A percentile compares a stretch with the other conserved stretches of the same genome.
phyloP scores from a whole-genome alignment of 2,113 vertebrate genomes.

The Stomatorhinus ivindoensis region DNA sequence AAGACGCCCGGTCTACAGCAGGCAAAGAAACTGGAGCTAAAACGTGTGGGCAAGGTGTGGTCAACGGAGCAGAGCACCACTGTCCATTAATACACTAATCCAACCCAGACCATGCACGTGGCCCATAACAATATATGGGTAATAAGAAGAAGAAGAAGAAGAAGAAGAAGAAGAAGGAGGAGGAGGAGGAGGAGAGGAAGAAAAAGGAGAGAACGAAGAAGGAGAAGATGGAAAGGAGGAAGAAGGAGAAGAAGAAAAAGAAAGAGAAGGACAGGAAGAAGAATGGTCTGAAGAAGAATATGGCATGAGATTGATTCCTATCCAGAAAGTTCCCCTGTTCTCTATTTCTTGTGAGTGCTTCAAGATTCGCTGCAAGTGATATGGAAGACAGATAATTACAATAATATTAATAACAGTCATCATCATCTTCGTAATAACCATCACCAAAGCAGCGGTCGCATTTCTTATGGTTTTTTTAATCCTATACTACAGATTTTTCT shows the following conservation, averaged over 20 bases:
- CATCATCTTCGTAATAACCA: not conserved
- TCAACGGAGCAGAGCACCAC: not conserved
- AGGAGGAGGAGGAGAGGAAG: too few relatives aligned
- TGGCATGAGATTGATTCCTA: not conserved
- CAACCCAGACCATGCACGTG: not conserved
- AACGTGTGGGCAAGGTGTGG: not conserved
- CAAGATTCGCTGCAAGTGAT: not conserved
- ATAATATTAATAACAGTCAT: not conserved
- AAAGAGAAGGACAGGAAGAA: too few relatives aligned
- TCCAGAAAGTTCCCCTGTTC: not conserved
- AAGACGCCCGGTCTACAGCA: not conserved
- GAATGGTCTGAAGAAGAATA: not conserved
- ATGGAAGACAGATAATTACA: not conserved
- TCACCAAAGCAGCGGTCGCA: not conserved
- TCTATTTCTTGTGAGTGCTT: not conserved
- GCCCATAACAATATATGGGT: not conserved
- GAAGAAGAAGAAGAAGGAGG: too few relatives aligned
- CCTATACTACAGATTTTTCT: not conserved
- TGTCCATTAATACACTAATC: not conserved
- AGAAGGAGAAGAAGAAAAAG: too few relatives aligned
- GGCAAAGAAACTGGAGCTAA: not conserved
- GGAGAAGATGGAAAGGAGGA: too few relatives aligned
- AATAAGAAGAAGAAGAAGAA: not conserved
- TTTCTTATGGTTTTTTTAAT: not conserved
- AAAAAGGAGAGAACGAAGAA: too few relatives aligned